Base-by-base conservation (phyloP, 2,797 vertebrate genomes). In the Platyrinchus mystaceus region DNA sequence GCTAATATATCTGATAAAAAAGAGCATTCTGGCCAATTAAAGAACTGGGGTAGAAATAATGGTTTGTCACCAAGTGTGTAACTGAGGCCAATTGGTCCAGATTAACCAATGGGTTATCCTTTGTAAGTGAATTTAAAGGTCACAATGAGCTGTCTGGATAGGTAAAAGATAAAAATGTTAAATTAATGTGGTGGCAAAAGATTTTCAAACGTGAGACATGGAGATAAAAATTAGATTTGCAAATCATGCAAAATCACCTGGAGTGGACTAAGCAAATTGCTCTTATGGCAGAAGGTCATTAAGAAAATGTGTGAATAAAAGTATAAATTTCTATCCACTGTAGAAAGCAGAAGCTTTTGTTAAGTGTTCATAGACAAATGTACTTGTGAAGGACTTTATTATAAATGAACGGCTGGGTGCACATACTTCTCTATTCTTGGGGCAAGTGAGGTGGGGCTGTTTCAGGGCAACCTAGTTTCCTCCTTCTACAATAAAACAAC, bases 11-110 rank as follows among this genome's bases (percentile, higher is more conserved):
- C 97, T 97, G 95, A 90, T 96, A 95, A 96, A 97, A 97, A 97
- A 97, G 96, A 97, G 97, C 96, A 97, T 97, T 97, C 97, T 94
- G 95, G 97, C 98, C 98, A 98, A 98, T 98, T 98, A 98, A 97
- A 98, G 92, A 98, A 93, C 90, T 74, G 94, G 97, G 78, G 84
- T 95, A 96, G 97, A 97, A 97, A 97, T 98, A 98, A 98, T 98
- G 97, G 97, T 98, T 98, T 98, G 97, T 98, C 97, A 97, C 95
- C 93, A 93, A 97, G 96, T 96, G 94, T 97, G 95, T 98, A 97
- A 97, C 96, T 94, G 97, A 97, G 98, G 97, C 97, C 98, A 98
- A 98, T 97, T 97, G 98, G 98, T 97, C 95, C 96, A 97, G 95
- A 97, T 98, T 97, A 98, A 97, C 97, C 97, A 97, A 96, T 97